These are phyloP conservation scores for Chionomys nivalis DNA, from an alignment of 2,113 vertebrate genomes.

Conservation along the genomic window DNA sequence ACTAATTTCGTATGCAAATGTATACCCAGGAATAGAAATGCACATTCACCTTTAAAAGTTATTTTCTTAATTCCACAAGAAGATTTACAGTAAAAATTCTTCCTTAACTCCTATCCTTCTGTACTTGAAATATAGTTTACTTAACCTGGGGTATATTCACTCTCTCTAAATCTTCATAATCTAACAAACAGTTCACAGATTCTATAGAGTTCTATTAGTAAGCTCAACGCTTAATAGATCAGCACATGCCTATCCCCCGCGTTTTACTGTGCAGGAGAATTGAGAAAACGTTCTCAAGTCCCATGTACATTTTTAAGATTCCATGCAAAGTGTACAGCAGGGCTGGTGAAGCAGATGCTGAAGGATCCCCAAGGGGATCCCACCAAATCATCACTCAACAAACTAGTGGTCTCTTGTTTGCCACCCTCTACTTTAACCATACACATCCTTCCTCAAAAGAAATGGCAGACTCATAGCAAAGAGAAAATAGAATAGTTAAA, in stretches of 20 bases:
- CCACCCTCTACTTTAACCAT: conserved; percentile 40
- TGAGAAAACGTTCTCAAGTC: conserved; percentile 28
- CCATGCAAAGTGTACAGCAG: conserved; percentile 59
- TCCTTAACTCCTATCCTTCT: neutral
- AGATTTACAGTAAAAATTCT: conserved; percentile 42
- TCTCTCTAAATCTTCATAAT: conserved; percentile 21
- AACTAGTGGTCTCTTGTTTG: conserved; percentile 71
- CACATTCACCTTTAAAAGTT: conserved; percentile 3
- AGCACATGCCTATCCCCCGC: neutral
- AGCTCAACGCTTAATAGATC: neutral
- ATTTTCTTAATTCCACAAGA: conserved; percentile 10
- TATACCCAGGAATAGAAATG: neutral
- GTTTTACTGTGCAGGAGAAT: conserved; percentile 35
- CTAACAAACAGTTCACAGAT: conserved; percentile 46
- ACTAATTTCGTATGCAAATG: neutral
- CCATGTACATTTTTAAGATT: conserved; percentile 24
- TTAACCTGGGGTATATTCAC: neutral
- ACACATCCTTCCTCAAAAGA: conserved; percentile 73
- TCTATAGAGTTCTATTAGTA: conserved; percentile 6
- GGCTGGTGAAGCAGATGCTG: conserved; percentile 60
- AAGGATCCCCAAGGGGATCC: neutral
- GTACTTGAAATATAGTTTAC: conserved; percentile 44
- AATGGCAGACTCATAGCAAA: conserved; percentile 78
- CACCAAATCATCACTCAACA: conserved; percentile 60
- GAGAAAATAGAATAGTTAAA: conserved; percentile 77